A percentile compares a stretch with the other conserved stretches of the same genome.
These are phyloP conservation scores for Eupithecia abbreviata DNA, from an alignment of 2,888 invertebrate species.

Conservation along the genomic window DNA sequence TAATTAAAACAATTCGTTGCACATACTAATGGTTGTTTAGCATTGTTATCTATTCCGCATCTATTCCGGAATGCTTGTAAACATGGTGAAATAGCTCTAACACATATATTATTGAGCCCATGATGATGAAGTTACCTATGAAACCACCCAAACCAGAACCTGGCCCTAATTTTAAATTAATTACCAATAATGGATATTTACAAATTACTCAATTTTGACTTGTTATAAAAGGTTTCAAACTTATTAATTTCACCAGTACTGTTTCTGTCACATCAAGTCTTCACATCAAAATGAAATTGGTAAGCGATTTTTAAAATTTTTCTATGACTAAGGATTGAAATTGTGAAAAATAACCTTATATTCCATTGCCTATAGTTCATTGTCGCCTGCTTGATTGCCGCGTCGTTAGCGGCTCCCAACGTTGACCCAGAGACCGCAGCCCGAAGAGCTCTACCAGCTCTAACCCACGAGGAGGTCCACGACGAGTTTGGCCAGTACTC, in stretches of 20 bases:
- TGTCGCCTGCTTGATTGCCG: constrained; percentile 39
- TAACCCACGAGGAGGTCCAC: constrained; percentile 60
- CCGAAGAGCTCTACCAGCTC: constrained; percentile 52
- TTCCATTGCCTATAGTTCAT: constrained; percentile 48
- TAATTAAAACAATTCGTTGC: constrained; percentile 43
- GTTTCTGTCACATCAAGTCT: constrained; percentile 11
- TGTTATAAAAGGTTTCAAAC: constrained; percentile 26
- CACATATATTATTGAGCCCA: not conserved
- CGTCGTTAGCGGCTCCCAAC: constrained; percentile 50
- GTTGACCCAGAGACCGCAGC: constrained; percentile 40
- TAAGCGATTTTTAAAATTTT: constrained; percentile 42
- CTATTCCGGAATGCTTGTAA: constrained; percentile 13
- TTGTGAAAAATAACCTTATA: not conserved
- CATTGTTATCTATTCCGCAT: constrained; percentile 35
- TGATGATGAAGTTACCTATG: not conserved
- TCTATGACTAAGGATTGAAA: not conserved
- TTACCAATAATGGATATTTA: not conserved
- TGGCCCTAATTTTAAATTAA: not conserved
- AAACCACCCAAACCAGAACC: not conserved
- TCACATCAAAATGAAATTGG: constrained; percentile 54
- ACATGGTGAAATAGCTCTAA: not conserved
- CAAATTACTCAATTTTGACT: not conserved
- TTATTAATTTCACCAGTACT: constrained; percentile 24
- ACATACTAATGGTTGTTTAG: constrained; percentile 41
- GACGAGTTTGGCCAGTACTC: constrained; percentile 63